Evolutionary conservation across 2,113 vertebrate species (phyloP).

Genomic region (Acanthochromis polyacanthus): DNA sequence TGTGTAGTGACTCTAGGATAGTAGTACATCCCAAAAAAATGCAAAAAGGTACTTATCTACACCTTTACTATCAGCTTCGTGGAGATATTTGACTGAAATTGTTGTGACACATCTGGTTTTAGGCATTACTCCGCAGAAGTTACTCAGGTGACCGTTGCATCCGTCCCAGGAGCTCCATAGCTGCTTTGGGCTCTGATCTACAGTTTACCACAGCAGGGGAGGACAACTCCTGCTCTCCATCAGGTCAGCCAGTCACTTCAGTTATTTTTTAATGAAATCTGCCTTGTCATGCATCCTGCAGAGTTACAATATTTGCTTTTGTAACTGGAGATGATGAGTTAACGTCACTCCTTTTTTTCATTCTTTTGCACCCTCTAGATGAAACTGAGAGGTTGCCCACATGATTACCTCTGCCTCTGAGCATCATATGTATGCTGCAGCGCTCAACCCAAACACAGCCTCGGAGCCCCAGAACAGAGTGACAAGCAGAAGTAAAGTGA

Average conservation of each 20-base stretch:
- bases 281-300: neutral
- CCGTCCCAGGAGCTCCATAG: slow-evolving; percentile 86
- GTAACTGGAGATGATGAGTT: neutral
- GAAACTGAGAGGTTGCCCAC: slow-evolving; percentile 81
- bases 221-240: slow-evolving; percentile 75
- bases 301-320: neutral
- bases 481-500: slow-evolving; percentile 33
- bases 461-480: slow-evolving; percentile 46
- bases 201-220: slow-evolving; percentile 80
- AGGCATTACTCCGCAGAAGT: slow-evolving; percentile 88
- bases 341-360: slow-evolving; percentile 27
- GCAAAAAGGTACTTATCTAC: neutral
- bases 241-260: slow-evolving; percentile 70
- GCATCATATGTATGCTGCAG: slow-evolving; percentile 48
- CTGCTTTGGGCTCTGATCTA: slow-evolving; percentile 83
- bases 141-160: slow-evolving; percentile 90
- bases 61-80: neutral
- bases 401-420: slow-evolving; percentile 67
- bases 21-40: no score
- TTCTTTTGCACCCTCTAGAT: slow-evolving; percentile 66
- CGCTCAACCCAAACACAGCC: slow-evolving; percentile 53
- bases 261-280: neutral
- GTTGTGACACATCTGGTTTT: slow-evolving; percentile 13
- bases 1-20: no score
- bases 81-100: slow-evolving; percentile 2